Conservation (phyloP, 2,888 invertebrate genomes). For the Acronicta aceris region DNA sequence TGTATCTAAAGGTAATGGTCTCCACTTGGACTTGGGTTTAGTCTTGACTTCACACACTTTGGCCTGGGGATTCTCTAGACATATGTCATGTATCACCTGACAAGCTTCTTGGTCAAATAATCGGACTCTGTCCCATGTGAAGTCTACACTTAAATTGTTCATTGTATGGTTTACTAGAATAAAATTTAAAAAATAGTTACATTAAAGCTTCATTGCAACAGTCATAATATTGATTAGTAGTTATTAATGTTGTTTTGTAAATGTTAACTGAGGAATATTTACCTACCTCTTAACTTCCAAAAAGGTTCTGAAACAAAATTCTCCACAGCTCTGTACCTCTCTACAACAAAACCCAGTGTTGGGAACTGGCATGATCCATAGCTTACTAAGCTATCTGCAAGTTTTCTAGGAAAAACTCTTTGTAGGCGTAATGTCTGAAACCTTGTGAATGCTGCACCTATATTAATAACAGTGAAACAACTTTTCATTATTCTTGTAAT, state of each 20-base stretch:
- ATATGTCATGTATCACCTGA: slow-evolving; percentile 94
- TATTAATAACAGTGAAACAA: slow-evolving; percentile 20
- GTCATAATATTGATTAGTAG: no score
- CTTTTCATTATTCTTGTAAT: not conserved
- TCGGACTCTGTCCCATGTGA: slow-evolving; percentile 95
- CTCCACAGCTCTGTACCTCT: slow-evolving; percentile 97
- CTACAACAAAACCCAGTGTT: slow-evolving; percentile 99
- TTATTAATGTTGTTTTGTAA: no score
- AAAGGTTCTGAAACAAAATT: slow-evolving; percentile 97
- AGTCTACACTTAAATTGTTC: slow-evolving; percentile 94
- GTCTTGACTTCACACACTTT: slow-evolving; percentile 93
- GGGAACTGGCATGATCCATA: slow-evolving; percentile 99
- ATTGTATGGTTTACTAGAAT: slow-evolving; percentile 93
- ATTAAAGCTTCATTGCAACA: slow-evolving; percentile 50
- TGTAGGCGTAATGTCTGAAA: slow-evolving; percentile 98
- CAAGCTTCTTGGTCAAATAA: slow-evolving; percentile 96
- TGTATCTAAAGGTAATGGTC: slow-evolving; percentile 98
- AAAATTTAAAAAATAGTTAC: slow-evolving; percentile 22
- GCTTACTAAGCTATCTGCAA: slow-evolving; percentile 95
- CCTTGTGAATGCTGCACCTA: slow-evolving; percentile 98
- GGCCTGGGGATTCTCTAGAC: slow-evolving; percentile 92
- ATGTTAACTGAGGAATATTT: no score
- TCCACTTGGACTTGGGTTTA: slow-evolving; percentile 98
- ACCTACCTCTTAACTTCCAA: slow-evolving; percentile 96
- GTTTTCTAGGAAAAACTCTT: slow-evolving; percentile 92